Percentiles rank a stretch among this genome's conserved stretches.
Conservation (phyloP, 1,140 invertebrate genomes). For the Mamestra configurata region DNA sequence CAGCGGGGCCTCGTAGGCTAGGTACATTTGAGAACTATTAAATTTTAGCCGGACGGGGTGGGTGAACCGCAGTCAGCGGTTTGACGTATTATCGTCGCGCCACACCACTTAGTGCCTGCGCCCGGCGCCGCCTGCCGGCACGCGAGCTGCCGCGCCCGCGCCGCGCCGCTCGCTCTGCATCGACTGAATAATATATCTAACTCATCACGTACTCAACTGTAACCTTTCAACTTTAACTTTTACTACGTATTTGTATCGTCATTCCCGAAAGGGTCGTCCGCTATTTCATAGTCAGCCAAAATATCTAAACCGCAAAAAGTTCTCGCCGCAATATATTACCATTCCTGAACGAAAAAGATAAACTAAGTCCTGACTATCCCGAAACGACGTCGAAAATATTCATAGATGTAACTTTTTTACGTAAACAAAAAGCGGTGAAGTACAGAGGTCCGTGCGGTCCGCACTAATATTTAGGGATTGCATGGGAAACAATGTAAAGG, state of each 20-base stretch:
- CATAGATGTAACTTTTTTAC: slow-evolving; percentile 52
- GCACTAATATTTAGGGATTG: slow-evolving; percentile 56
- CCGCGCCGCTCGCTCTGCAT: slow-evolving; percentile 28
- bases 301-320: slow-evolving; percentile 47
- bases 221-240: slow-evolving; percentile 49
- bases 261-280: slow-evolving; percentile 42
- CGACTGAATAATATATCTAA: slow-evolving; percentile 58
- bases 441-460: slow-evolving; percentile 42
- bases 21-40: slow-evolving; percentile 64
- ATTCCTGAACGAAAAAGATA: slow-evolving; percentile 47
- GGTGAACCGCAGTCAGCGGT: slow-evolving; percentile 74
- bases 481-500: slow-evolving; percentile 64
- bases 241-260: slow-evolving; percentile 49
- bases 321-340: slow-evolving; percentile 42
- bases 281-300: slow-evolving; percentile 43
- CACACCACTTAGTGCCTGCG: slow-evolving; percentile 71
- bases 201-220: slow-evolving; percentile 47
- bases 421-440: slow-evolving; percentile 54
- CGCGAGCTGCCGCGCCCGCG: slow-evolving; percentile 43
- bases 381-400: slow-evolving; percentile 47
- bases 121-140: slow-evolving; percentile 52
- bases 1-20: slow-evolving; percentile 11
- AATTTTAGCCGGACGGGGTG: slow-evolving; percentile 68
- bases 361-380: slow-evolving; percentile 44
- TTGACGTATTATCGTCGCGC: slow-evolving; percentile 79